These are phyloP conservation scores for Drosophila meridiana DNA, from an alignment of 2,888 invertebrate genomes.

Conservation along the genomic window DNA sequence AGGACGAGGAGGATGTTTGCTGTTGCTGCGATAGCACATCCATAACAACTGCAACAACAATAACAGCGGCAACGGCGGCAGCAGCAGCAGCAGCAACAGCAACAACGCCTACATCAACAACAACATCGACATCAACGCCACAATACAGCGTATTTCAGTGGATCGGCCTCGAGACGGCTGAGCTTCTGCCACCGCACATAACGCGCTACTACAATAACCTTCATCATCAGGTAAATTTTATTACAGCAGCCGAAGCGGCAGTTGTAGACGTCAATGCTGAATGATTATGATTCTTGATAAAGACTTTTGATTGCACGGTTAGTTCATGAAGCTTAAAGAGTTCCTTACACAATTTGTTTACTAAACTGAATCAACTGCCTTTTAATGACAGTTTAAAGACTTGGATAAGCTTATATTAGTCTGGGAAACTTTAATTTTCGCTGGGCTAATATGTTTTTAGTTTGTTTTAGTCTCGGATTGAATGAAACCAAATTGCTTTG, in stretches of 20 bases:
- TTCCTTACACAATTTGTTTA: background rate
- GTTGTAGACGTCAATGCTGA: background rate
- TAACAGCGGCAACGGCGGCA: slow-evolving; percentile 16
- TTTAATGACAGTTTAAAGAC: background rate
- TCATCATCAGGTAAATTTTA: slow-evolving; percentile 82
- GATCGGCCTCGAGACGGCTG: slow-evolving; percentile 89
- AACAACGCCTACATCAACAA: slow-evolving; percentile 23
- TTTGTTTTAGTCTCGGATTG: background rate
- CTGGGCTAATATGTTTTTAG: background rate
- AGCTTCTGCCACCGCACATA: slow-evolving; percentile 88
- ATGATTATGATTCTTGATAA: slow-evolving; percentile 1
- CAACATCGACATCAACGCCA: slow-evolving; percentile 45
- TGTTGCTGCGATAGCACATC: slow-evolving; percentile 65
- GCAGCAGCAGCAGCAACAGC: slow-evolving; percentile 4
- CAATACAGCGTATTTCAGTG: slow-evolving; percentile 84
- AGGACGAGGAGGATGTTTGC: slow-evolving; percentile 45
- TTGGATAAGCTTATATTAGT: background rate
- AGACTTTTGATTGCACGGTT: background rate
- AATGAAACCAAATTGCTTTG: no score
- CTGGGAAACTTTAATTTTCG: background rate
- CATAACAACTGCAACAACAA: slow-evolving; percentile 36
- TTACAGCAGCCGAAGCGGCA: slow-evolving; percentile 3
- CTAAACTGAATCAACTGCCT: background rate
- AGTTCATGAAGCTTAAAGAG: background rate
- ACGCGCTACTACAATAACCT: slow-evolving; percentile 88